Base-by-base conservation (phyloP, 2,797 vertebrate species). In the Melanotaenia trifasciata region DNA sequence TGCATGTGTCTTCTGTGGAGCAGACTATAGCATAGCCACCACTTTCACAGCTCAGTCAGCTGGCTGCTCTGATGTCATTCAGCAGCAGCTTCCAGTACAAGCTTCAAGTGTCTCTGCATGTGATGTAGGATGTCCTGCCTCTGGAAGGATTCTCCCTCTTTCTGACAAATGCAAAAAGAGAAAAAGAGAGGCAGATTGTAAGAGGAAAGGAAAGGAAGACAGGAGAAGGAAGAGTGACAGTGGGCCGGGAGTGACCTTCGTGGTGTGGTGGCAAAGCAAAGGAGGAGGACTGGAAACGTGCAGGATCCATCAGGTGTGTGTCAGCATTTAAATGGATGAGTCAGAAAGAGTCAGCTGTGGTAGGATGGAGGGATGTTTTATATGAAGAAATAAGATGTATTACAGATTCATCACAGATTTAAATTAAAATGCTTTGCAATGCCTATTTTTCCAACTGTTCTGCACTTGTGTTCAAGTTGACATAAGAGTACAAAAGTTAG, bases 271-370 rank as follows among this genome's bases (percentile, higher is more conserved):
- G 74, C 80, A 78, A 26, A 84, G 76, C 70, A 66, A 78, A 78
- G 72, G 75, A 84, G 67, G 71, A 82, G 83, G 78, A 80, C 51
- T 65, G 35, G 71, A 63, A 63, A 33, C 70, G 76, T 32, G 38
- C 8, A 40, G 83, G 84, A 88, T 89, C 87, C 83, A 85, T 90
- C 92, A 93, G 92, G 92, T 93, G 91, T 89, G 92, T 92, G 78
- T 80, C 83, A 76, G 67, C 72, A 81, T 75, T 87, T 85, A 75
- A 67, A 79, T 50, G 66, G 60, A 80, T 64, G 81, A 84, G 70
- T 54, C 72, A 66, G 67, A 74, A 58, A 62, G 26, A 72, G 58
- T 78, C 68, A 80, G 33, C 63, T 63, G 30, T 79, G 75, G 51
- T 64, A 64, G 14, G 43, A 53, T 66, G 56, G 24, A 1, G 3